Evolutionary conservation across 2,888 invertebrate species (phyloP).

Genomic region (Agrenia bidenticulata): DNA sequence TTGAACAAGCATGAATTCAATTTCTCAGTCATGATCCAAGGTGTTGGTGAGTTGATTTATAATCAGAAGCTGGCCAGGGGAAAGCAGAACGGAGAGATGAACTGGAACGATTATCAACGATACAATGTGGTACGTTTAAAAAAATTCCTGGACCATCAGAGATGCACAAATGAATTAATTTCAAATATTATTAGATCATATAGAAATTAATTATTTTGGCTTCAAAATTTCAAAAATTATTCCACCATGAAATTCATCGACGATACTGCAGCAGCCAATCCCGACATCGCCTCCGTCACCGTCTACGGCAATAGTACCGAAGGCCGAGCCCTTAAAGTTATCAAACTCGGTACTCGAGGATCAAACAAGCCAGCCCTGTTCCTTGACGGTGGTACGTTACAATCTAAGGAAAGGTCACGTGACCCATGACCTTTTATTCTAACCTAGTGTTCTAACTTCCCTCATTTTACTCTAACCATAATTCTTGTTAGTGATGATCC

Average conservation of each 20-base stretch:
- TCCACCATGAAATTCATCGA: slow-evolving; percentile 52
- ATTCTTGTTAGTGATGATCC: too few species aligned
- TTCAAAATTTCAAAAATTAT: too few species aligned
- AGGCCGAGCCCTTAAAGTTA: slow-evolving; percentile 50
- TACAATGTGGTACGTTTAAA: slow-evolving; percentile 35
- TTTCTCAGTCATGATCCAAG: slow-evolving; percentile 35
- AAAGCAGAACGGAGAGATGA: slow-evolving; percentile 30
- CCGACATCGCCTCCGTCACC: slow-evolving; percentile 47
- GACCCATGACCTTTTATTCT: background rate
- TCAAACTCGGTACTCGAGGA: slow-evolving; percentile 48
- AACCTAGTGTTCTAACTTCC: slow-evolving; percentile 22
- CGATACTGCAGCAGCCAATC: slow-evolving; percentile 40
- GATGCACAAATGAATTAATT: background rate
- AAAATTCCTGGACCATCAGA: too few species aligned
- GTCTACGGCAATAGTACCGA: slow-evolving; percentile 53
- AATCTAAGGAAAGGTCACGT: background rate
- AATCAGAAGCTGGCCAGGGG: slow-evolving; percentile 15
- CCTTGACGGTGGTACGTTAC: slow-evolving; percentile 42
- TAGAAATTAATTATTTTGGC: too few species aligned
- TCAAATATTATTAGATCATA: background rate
- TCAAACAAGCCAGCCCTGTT: slow-evolving; percentile 34
- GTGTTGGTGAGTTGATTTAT: slow-evolving; percentile 34
- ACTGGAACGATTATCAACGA: slow-evolving; percentile 45
- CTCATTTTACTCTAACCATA: too few species aligned
- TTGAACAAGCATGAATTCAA: slow-evolving; percentile 31